phyloP scores from a whole-genome alignment of 1,140 invertebrate species.

The Pachypsylla venusta region DNA sequence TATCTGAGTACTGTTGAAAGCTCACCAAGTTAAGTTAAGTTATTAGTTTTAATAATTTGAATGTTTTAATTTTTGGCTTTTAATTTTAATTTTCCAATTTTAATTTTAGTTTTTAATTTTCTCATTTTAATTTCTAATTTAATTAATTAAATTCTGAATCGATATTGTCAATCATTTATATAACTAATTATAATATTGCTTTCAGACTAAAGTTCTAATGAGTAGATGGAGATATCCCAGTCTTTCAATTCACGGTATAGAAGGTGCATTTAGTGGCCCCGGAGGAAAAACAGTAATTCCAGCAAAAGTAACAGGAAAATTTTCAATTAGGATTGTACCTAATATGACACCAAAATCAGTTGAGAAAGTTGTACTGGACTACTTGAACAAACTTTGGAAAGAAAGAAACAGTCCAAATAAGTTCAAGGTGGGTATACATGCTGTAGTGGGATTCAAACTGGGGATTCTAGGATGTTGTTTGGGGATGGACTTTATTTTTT shows the following conservation, averaged over 20 bases:
- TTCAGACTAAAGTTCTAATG: slow-evolving; percentile 55
- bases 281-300: slow-evolving; percentile 95
- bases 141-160: no score
- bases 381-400: slow-evolving; percentile 50
- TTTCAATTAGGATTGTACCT: slow-evolving; percentile 88
- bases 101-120: no score
- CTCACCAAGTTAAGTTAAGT: no score
- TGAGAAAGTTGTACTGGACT: slow-evolving; percentile 51
- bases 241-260: slow-evolving; percentile 82
- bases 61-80: no score
- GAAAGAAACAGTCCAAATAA: slow-evolving; percentile 68
- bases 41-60: no score
- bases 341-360: slow-evolving; percentile 69
- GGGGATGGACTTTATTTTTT: no score
- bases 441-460: no score
- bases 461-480: no score
- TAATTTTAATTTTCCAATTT: no score
- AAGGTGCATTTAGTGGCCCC: slow-evolving; percentile 80
- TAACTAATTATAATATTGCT: slow-evolving; percentile 17
- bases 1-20: no score
- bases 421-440: slow-evolving; percentile 62
- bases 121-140: no score
- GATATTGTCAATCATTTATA: no score
- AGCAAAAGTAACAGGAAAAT: slow-evolving; percentile 86
- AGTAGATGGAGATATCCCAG: slow-evolving; percentile 81